A percentile compares a stretch with the other conserved stretches of the same genome.
Conservation (phyloP, 92 coral and sea anemone species). For the Siderastrea siderea region DNA sequence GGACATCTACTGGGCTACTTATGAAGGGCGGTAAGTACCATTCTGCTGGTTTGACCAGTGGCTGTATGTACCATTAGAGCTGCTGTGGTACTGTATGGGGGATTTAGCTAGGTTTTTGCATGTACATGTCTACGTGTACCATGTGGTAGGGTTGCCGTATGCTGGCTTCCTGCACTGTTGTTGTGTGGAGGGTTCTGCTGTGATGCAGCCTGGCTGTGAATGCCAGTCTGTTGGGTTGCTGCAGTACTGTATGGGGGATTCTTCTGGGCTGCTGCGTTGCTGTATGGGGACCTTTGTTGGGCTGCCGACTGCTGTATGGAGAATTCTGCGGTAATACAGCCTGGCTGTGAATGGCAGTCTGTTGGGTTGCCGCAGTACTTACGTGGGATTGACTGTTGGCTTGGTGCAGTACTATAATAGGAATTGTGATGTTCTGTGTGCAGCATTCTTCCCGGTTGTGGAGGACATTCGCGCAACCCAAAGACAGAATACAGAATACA, state of each 20-base stretch:
- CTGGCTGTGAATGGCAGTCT: not conserved
- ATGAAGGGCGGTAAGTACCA: not conserved
- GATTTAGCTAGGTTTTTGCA: not conserved
- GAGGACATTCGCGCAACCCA: no score
- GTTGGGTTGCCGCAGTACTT: not conserved
- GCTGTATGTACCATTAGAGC: not conserved
- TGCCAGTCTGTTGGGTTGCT: not conserved
- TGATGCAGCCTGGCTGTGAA: not conserved
- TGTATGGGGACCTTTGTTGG: no score
- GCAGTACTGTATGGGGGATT: constrained; percentile 10
- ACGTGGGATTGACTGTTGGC: not conserved
- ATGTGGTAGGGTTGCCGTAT: not conserved
- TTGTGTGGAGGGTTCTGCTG: not conserved
- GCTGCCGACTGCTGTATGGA: not conserved
- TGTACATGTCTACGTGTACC: no score
- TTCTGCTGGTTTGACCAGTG: not conserved
- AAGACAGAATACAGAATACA: no score
- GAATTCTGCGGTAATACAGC: not conserved
- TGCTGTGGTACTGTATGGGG: not conserved
- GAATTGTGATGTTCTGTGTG: constrained; percentile 10
- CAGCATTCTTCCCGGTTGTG: constrained; percentile 6
- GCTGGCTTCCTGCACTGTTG: no score
- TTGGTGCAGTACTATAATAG: constrained; percentile 13
- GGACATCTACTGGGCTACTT: not conserved
- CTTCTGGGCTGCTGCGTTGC: not conserved